These are phyloP conservation scores for Nyctalus aviator DNA, from an alignment of 2,797 vertebrate genomes.

Conservation along the genomic window DNA sequence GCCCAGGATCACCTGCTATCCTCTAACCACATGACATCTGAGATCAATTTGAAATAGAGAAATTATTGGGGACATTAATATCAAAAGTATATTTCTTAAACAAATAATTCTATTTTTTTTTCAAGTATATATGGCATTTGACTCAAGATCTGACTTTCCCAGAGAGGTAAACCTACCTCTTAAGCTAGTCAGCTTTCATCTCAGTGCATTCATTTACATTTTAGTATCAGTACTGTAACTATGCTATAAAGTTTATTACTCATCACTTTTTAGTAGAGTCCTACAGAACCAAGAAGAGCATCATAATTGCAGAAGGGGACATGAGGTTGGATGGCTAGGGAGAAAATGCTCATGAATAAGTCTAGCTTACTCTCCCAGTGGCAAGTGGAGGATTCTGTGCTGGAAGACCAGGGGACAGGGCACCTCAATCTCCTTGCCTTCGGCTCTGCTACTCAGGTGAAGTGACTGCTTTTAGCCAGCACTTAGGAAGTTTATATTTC, in stretches of 20 bases:
- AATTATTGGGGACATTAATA: not conserved
- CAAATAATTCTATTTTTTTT: constrained; percentile 20
- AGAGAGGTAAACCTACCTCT: not conserved
- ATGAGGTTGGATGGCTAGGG: not conserved
- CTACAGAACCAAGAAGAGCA: constrained; percentile 32
- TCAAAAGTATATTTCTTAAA: constrained; percentile 29
- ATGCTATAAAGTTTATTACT: constrained; percentile 68
- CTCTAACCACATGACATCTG: not conserved
- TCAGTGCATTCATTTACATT: constrained; percentile 37
- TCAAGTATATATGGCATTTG: constrained; percentile 11
- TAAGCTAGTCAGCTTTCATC: not conserved
- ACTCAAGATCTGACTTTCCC: not conserved
- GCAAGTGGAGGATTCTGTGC: not conserved
- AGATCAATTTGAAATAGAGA: constrained; percentile 1
- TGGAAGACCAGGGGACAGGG: not conserved
- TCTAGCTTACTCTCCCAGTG: not conserved
- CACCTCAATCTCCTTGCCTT: not conserved
- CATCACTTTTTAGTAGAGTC: constrained; percentile 59
- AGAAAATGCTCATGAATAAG: not conserved
- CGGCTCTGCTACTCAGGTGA: not conserved
- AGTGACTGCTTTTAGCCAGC: not conserved
- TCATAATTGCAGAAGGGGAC: constrained; percentile 35
- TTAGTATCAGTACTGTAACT: constrained; percentile 58
- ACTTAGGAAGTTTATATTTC: not conserved
- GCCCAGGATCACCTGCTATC: not conserved